These are phyloP conservation scores for Mus spicilegus DNA, from an alignment of 2,113 vertebrate genomes.

Conservation along the genomic window DNA sequence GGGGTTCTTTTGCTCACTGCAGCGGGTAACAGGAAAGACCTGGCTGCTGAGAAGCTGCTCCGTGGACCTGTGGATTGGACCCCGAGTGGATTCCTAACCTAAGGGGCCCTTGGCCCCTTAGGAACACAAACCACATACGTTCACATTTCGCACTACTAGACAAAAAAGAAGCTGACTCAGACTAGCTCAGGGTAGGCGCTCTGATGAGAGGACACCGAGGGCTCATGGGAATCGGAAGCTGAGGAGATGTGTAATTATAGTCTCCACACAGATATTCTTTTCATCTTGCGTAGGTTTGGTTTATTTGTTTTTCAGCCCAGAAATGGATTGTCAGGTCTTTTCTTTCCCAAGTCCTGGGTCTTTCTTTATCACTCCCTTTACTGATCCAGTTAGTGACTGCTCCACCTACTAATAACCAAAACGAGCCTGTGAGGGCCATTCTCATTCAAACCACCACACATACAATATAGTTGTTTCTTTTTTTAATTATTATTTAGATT, in stretches of 20 bases:
- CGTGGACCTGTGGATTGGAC: too few relatives aligned
- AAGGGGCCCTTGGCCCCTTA: background rate
- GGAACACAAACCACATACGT: slow-evolving; percentile 26
- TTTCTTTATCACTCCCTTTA: background rate
- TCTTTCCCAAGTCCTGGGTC: background rate
- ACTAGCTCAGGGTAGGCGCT: background rate
- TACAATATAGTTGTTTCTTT: background rate
- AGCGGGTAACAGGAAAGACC: background rate
- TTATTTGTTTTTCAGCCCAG: background rate
- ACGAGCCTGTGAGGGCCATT: background rate
- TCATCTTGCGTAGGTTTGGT: background rate
- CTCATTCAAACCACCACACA: background rate
- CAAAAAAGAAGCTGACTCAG: slow-evolving; percentile 29
- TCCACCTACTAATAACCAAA: background rate
- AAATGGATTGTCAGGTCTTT: background rate
- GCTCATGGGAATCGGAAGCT: background rate
- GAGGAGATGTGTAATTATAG: too few relatives aligned
- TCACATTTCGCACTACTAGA: slow-evolving; percentile 48
- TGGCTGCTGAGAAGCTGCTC: background rate
- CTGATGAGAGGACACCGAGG: background rate
- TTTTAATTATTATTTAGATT: background rate
- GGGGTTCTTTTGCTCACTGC: background rate
- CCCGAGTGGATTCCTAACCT: background rate
- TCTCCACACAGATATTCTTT: background rate
- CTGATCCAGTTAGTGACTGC: background rate